These are phyloP conservation scores for Neria commutata DNA, from an alignment of 2,888 invertebrate genomes.

Conservation along the genomic window DNA sequence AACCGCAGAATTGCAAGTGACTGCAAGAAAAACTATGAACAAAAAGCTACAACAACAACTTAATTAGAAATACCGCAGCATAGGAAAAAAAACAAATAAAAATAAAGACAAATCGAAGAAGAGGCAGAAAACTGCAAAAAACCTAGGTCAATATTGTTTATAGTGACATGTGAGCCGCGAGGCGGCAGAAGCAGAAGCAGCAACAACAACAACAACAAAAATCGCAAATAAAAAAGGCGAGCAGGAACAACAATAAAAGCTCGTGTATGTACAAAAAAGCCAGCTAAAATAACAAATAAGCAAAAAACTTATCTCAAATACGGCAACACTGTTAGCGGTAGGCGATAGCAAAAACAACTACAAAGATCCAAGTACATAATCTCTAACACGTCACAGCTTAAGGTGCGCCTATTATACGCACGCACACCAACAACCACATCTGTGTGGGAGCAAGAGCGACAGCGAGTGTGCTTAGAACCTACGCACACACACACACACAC, in stretches of 20 bases:
- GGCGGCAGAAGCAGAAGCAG: neutral
- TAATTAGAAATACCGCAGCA: neutral
- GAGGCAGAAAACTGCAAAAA: slow-evolving; percentile 24
- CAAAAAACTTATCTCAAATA: too few relatives aligned
- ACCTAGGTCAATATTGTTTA: slow-evolving; percentile 61
- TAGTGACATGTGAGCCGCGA: slow-evolving; percentile 49
- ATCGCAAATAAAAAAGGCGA: slow-evolving; percentile 2
- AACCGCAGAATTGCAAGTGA: neutral
- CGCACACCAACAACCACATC: too few relatives aligned
- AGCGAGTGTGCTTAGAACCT: too few relatives aligned
- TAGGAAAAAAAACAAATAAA: neutral
- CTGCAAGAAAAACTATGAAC: slow-evolving; percentile 5
- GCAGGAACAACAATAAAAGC: neutral
- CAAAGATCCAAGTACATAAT: too few relatives aligned
- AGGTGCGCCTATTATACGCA: too few relatives aligned
- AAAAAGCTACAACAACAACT: slow-evolving; percentile 22
- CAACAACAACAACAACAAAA: slow-evolving; percentile 15
- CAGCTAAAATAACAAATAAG: too few relatives aligned
- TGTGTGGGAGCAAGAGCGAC: too few relatives aligned
- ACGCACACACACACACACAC: too few relatives aligned
- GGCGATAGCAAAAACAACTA: too few relatives aligned
- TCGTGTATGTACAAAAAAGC: too few relatives aligned
- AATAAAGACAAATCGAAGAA: neutral
- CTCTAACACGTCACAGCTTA: too few relatives aligned
- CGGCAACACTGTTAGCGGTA: too few relatives aligned